Evolutionary conservation across 2,113 vertebrate species (phyloP), one percentile per base, ranked within the genome.

Genomic region (Megaleporinus macrocephalus): DNA sequence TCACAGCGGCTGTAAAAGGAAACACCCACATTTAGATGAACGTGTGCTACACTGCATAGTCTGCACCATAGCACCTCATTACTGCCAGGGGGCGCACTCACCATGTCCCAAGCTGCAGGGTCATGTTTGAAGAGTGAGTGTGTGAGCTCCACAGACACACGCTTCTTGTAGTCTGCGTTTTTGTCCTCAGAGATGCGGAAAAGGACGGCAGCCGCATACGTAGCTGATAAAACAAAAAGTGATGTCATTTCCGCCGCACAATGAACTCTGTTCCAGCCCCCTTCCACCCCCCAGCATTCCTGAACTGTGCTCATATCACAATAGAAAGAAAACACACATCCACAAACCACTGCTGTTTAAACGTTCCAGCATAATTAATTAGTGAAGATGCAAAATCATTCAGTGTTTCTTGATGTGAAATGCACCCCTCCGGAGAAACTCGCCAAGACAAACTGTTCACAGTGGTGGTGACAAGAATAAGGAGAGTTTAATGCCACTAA

Each of bases 131-230:
- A 99, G 85, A 98, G 95, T 0, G 98, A 96, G 92, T 98, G 98
- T 7, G 97, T 99, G 88, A 99, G 96, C 87, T 99, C 97, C 89
- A 98, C 96, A 0, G 98, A 99, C 68, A 98, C 95, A 0, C 97
- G 94, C 81, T 99, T 99, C 78, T 96, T 95, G 91, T 98, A 98
- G 88, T 99, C 98, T 0, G 95, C 90, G 69, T 94, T 96, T 91
- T 99, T 99, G 86, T 99, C 98, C 93, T 99, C 98, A 0, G 98
- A 98, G 91, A 98, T 97, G 68, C 97, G 95, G 96, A 97, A 99
- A 10, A 99, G 93, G 79, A 99, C 97, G 0, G 97, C 98, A 0
- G 98, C 97, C 0, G 98, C 97, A 0, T 99, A 99, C 29, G 98
- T 99, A 78, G 98, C 97, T 99, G 89, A 59, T 1, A 49, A 59